A percentile compares a stretch with the other conserved stretches of the same genome.
These are phyloP conservation scores for Platycercus adscitus DNA, from an alignment of 2,113 vertebrate species.

Conservation along the genomic window DNA sequence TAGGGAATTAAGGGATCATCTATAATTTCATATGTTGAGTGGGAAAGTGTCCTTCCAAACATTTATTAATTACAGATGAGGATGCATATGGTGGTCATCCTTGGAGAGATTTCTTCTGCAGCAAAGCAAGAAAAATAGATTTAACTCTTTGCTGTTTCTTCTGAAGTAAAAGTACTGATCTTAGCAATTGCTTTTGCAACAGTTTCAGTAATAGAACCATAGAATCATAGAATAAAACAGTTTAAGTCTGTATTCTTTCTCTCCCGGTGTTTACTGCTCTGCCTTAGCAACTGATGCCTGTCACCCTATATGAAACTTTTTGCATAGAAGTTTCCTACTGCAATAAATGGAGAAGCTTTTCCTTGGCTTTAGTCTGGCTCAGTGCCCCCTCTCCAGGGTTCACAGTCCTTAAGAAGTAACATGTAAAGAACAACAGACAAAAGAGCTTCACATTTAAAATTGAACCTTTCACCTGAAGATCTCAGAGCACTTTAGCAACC, in stretches of 20 bases:
- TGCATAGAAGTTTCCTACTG: background rate
- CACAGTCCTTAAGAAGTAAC: background rate
- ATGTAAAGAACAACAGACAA: background rate
- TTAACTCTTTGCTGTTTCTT: background rate
- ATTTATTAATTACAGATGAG: slow-evolving; percentile 61
- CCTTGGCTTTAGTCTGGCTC: background rate
- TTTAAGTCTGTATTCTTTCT: background rate
- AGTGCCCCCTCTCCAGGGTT: background rate
- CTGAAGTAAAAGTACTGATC: background rate
- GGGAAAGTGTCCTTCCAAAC: slow-evolving; percentile 55
- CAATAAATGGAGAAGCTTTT: background rate
- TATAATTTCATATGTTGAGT: slow-evolving; percentile 65
- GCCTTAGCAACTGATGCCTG: background rate
- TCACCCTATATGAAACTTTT: background rate
- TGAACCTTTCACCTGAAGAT: background rate
- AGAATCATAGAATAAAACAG: background rate
- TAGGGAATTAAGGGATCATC: slow-evolving; percentile 72
- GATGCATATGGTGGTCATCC: background rate
- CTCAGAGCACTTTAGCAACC: background rate
- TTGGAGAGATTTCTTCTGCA: slow-evolving; percentile 4
- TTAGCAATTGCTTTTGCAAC: background rate
- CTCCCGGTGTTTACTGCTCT: background rate
- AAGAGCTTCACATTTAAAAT: background rate
- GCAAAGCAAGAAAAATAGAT: background rate
- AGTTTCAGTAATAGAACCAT: background rate